phyloP scores from a whole-genome alignment of 2,797 vertebrate genomes.

The Salarias fasciatus region DNA sequence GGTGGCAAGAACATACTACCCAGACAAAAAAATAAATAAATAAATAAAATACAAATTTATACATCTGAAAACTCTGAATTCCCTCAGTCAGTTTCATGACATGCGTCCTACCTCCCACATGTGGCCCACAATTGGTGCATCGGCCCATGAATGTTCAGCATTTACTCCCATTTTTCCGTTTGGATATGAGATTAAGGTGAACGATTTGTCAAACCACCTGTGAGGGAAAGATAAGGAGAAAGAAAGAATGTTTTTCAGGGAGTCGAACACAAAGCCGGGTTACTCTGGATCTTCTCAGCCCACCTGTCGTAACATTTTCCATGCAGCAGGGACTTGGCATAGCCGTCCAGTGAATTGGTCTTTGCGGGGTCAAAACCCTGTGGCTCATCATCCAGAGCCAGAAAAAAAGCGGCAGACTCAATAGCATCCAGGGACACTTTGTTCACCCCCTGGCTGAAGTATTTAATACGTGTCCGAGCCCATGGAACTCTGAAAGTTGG shows the following conservation, averaged over 20 bases:
- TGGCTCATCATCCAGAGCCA: slow-evolving; percentile 88
- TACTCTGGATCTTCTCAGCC: neutral
- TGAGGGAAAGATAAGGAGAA: too few species aligned
- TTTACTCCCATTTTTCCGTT: slow-evolving; percentile 93
- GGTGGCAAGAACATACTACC: slow-evolving; percentile 87
- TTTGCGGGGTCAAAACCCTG: slow-evolving; percentile 78
- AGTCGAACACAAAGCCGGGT: neutral
- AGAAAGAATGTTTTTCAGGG: neutral
- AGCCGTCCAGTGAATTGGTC: slow-evolving; percentile 84
- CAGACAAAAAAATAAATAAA: too few species aligned
- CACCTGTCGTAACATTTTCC: slow-evolving; percentile 94
- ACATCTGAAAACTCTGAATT: neutral
- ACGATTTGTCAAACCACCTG: slow-evolving; percentile 98
- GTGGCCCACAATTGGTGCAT: slow-evolving; percentile 92
- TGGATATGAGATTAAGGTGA: slow-evolving; percentile 89
- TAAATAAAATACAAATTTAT: neutral
- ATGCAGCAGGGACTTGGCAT: slow-evolving; percentile 93
- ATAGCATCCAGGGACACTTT: slow-evolving; percentile 86
- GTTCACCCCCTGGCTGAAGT: slow-evolving; percentile 88
- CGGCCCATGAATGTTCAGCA: slow-evolving; percentile 93
- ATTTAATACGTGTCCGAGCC: slow-evolving; percentile 87
- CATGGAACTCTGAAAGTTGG: slow-evolving; percentile 84
- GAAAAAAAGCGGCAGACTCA: slow-evolving; percentile 91
- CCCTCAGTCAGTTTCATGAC: neutral
- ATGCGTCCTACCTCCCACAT: slow-evolving; percentile 91